Conservation (phyloP, 2,113 vertebrate species). For the Rallus limicola region DNA sequence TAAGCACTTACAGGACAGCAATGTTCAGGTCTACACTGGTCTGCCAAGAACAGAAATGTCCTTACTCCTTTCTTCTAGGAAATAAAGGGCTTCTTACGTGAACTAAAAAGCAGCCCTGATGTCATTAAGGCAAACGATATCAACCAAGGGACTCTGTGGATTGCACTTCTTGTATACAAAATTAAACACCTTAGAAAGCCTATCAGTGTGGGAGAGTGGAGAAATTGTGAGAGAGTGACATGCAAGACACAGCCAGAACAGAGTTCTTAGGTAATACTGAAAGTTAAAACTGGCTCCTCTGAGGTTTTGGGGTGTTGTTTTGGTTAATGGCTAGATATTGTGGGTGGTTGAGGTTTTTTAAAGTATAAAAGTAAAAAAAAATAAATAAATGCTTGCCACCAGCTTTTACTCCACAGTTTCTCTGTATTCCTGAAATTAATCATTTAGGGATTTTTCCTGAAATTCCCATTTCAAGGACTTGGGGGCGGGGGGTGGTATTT, state of each 20-base stretch:
- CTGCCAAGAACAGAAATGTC: not conserved
- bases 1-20: not conserved
- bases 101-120: not conserved
- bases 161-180: not conserved
- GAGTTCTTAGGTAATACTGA: not conserved
- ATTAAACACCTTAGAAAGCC: not conserved
- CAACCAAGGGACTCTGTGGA: not conserved
- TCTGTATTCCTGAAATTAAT: not conserved
- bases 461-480: not conserved
- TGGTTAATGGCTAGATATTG: not conserved
- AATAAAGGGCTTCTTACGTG: not conserved
- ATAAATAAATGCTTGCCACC: not conserved
- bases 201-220: fast-evolving
- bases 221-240: not conserved
- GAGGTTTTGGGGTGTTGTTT: not conserved
- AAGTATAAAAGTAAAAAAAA: not conserved
- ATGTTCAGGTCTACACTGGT: not conserved
- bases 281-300: not conserved
- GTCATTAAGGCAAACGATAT: not conserved
- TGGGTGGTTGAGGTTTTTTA: not conserved
- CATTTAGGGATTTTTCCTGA: not conserved
- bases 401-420: not conserved
- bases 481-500: not conserved
- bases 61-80: not conserved
- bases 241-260: not conserved